Base-by-base conservation (phyloP, 1,140 invertebrate species). In the Drosophila erecta region DNA sequence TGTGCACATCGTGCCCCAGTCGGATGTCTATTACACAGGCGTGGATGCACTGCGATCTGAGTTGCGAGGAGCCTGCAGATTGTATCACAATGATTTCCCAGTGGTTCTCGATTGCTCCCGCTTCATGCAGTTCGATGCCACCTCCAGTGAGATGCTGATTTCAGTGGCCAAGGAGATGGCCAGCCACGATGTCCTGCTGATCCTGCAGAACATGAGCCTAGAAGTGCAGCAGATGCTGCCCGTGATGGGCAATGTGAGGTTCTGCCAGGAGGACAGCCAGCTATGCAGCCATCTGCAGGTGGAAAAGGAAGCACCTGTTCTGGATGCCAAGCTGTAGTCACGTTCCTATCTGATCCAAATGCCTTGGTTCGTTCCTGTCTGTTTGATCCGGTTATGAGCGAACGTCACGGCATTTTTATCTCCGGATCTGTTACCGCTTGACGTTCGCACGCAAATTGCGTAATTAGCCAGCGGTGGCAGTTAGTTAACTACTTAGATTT, bases 11-110 rank as follows among this genome's bases (percentile, higher is more conserved):
- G 94, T 93, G 53, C 94, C 95, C 2, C 93, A 94, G n/a, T 91
- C 93, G 17, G 95, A 95, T 3, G 85, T 96, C 0, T 94, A 94
- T 73, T 96, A 95, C 81, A 95, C 95, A 0, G 94, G 95, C 0
- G 93, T 95, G 0, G 94, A 95, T 70, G 94, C 93, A 49, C 50
- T 96, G 2, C 92, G 93, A 2, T 74, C 92, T 2, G 93, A 93
- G 75, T 84, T 95, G 40, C 91, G 89, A 11, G 93, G 93, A 56
- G 87, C 93, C 44, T 93, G 91, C 47, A 56, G 74, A 20, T 79
- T 92, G 14, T 80, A 92, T n/a, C 81, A 65, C 14, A 79, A 87
- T 44, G 79, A 91, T 14, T 84, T 94, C 8, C 94, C 94, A 0
- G 81, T 96, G 8, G 93, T 95, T 0, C 41, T 96, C 2, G 93